These are phyloP conservation scores for Limenitis arthemis DNA, from an alignment of 2,888 invertebrate species.

Conservation along the genomic window DNA sequence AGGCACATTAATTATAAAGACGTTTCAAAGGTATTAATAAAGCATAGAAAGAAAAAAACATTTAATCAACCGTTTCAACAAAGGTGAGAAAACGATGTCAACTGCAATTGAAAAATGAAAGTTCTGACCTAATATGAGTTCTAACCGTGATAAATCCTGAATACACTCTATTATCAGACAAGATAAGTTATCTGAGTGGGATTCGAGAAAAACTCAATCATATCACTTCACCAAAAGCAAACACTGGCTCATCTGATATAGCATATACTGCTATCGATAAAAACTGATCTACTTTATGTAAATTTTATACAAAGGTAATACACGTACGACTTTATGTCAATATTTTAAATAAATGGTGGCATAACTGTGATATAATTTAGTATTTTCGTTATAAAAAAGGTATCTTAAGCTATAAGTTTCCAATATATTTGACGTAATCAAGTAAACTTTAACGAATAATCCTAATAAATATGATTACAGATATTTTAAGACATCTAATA, in stretches of 20 bases:
- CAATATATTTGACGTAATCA: too few relatives aligned
- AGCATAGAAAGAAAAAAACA: neutral
- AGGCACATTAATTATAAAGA: conserved; percentile 3
- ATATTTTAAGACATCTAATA: too few relatives aligned
- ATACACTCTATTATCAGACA: conserved; percentile 15
- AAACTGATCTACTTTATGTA: neutral
- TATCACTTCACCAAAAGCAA: conserved; percentile 2
- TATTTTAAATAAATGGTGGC: neutral
- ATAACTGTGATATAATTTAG: neutral
- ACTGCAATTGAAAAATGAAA: conserved; percentile 15
- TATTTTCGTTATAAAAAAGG: too few relatives aligned
- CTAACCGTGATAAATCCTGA: conserved; percentile 6
- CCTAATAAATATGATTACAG: too few relatives aligned
- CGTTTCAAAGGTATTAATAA: conserved; percentile 3
- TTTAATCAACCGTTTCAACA: conserved; percentile 2
- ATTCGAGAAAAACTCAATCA: conserved; percentile 22
- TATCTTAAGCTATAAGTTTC: too few relatives aligned
- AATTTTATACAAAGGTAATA: neutral
- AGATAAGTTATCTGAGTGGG: conserved; percentile 22
- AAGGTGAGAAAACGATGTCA: conserved; percentile 13
- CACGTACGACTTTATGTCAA: neutral
- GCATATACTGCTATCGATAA: conserved; percentile 2
- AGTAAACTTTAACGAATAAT: too few relatives aligned
- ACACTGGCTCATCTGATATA: conserved; percentile 1
- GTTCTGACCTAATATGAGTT: conserved; percentile 14